These are phyloP conservation scores for Agrenia bidenticulata DNA, from an alignment of 2,888 invertebrate species.

Conservation along the genomic window DNA sequence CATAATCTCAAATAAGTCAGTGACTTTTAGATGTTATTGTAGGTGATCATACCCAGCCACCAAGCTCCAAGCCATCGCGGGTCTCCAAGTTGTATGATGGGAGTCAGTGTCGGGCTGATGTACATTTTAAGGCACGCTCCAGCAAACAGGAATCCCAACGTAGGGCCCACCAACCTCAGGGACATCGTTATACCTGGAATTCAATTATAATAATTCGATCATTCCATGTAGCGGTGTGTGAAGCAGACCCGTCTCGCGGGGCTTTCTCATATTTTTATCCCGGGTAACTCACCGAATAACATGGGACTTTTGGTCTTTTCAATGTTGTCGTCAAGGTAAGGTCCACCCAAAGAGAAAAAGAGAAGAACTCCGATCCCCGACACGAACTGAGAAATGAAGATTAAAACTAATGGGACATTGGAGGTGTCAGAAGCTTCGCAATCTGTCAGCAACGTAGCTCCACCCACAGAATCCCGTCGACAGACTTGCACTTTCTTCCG, in stretches of 20 bases:
- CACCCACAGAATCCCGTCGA: background rate
- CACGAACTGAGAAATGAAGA: constrained; percentile 69
- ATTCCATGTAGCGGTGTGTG: background rate
- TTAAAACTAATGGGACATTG: constrained; percentile 63
- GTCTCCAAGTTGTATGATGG: constrained; percentile 63
- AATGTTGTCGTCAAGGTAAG: constrained; percentile 70
- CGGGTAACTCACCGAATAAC: constrained; percentile 59
- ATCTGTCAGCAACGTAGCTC: constrained; percentile 25
- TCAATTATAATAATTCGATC: background rate
- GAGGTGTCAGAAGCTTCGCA: constrained; percentile 57
- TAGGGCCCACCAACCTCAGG: constrained; percentile 68
- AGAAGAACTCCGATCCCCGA: constrained; percentile 69
- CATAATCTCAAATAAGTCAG: too few species aligned
- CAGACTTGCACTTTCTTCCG: constrained; percentile 31
- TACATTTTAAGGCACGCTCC: constrained; percentile 61
- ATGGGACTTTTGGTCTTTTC: constrained; percentile 67
- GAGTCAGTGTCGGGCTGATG: constrained; percentile 64
- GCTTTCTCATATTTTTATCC: too few species aligned
- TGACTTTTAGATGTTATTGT: too few species aligned
- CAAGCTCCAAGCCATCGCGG: constrained; percentile 69
- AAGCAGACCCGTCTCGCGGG: background rate
- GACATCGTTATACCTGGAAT: constrained; percentile 59
- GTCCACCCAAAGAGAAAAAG: constrained; percentile 66
- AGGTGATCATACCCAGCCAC: constrained; percentile 65
- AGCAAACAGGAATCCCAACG: constrained; percentile 64